These are phyloP conservation scores for Tetraneura akinire DNA, from an alignment of 1,140 invertebrate species.

Conservation along the genomic window DNA sequence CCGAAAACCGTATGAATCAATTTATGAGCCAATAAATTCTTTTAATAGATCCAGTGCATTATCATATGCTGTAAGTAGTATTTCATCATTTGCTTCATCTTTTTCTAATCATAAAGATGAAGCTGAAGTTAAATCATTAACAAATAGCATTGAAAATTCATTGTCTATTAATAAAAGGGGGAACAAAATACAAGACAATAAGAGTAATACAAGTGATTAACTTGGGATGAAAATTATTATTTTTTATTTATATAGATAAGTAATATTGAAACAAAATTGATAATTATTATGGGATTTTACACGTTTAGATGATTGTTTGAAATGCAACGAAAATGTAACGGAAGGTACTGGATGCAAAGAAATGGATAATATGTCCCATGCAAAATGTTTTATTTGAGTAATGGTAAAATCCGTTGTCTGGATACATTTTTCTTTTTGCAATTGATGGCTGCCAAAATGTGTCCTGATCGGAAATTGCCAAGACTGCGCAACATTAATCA, in stretches of 20 bases:
- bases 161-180: too few species aligned
- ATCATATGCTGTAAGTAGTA: too few species aligned
- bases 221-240: too few species aligned
- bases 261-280: background rate
- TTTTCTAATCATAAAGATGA: too few species aligned
- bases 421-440: too few species aligned
- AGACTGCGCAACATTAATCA: too few species aligned
- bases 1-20: constrained; percentile 90
- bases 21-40: constrained; percentile 89
- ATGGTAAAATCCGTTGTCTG: too few species aligned
- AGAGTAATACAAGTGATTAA: background rate
- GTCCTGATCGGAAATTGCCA: too few species aligned
- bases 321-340: constrained; percentile 87
- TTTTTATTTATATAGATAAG: background rate
- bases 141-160: too few species aligned
- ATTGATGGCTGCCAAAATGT: too few species aligned
- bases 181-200: constrained; percentile 15
- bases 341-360: constrained; percentile 93
- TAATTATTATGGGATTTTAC: background rate
- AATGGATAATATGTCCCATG: constrained; percentile 96
- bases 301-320: constrained; percentile 71
- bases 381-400: constrained; percentile 94
- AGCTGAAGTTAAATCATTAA: too few species aligned
- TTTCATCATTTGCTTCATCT: too few species aligned
- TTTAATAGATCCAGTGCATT: constrained; percentile 72